These are phyloP conservation scores for Drosophila mimica DNA, from an alignment of 2,888 invertebrate species.

Conservation along the genomic window DNA sequence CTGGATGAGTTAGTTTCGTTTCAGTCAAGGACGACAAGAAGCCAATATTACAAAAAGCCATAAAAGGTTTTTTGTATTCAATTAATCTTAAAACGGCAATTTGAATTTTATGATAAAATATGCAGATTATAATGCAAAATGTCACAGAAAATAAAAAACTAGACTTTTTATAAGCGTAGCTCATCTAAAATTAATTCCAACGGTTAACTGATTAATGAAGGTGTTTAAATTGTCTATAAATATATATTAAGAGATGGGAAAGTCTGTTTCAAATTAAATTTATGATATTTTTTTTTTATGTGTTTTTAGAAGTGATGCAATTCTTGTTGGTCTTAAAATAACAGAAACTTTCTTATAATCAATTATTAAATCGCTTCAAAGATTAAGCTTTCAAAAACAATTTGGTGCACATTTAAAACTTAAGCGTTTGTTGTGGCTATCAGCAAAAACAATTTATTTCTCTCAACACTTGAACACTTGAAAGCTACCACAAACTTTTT, in stretches of 20 bases:
- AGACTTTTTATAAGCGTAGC: not conserved
- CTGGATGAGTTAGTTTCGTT: not conserved
- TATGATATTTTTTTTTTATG: not conserved
- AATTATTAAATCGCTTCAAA: not conserved
- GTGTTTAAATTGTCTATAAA: not conserved
- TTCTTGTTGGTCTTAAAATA: not conserved
- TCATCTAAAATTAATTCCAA: not conserved
- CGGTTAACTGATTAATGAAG: not conserved
- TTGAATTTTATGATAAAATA: constrained; percentile 10
- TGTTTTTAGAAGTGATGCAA: not conserved
- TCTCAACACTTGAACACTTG: not conserved
- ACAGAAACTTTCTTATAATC: not conserved
- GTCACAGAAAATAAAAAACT: not conserved
- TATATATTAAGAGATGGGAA: not conserved
- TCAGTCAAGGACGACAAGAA: not conserved
- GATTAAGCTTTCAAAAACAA: not conserved
- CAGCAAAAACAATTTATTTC: constrained; percentile 14
- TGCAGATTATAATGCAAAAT: not conserved
- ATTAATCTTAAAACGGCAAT: not conserved
- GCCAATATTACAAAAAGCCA: not conserved
- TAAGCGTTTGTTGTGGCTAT: not conserved
- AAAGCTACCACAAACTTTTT: constrained; percentile 5
- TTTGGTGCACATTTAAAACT: not conserved
- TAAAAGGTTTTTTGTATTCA: constrained; percentile 9
- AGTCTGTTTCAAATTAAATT: not conserved